Conservation (phyloP, 2,888 invertebrate genomes). For the Leptinotarsa juncta region DNA sequence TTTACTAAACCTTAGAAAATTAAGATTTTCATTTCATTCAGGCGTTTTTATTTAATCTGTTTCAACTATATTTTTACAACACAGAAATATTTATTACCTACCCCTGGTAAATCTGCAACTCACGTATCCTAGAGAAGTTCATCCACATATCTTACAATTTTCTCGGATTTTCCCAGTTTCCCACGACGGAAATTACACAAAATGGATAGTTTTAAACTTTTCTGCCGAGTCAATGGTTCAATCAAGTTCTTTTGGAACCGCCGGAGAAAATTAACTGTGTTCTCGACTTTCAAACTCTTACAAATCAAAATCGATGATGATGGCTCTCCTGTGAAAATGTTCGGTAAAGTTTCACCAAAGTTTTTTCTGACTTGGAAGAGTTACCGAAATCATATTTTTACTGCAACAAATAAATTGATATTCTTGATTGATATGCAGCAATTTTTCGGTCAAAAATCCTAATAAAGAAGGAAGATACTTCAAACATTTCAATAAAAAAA, state of each 20-base stretch:
- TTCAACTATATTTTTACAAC: too few species aligned
- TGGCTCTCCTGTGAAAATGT: conserved; percentile 29
- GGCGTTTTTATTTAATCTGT: too few species aligned
- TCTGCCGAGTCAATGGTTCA: conserved; percentile 42
- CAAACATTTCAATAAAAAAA: too few species aligned
- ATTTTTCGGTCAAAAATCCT: too few species aligned
- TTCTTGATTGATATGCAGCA: background rate
- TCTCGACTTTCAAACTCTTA: conserved; percentile 33
- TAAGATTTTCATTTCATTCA: too few species aligned
- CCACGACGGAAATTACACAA: conserved; percentile 16
- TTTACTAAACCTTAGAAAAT: too few species aligned
- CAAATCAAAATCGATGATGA: conserved; percentile 44
- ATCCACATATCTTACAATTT: background rate
- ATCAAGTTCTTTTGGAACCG: conserved; percentile 43
- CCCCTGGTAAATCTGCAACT: background rate
- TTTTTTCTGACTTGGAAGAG: background rate
- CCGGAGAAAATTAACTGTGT: conserved; percentile 37
- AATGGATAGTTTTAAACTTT: conserved; percentile 40
- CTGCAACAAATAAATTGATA: background rate
- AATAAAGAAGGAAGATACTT: too few species aligned
- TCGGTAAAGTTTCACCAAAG: conserved; percentile 20
- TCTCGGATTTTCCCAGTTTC: conserved; percentile 4
- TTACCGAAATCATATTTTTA: conserved; percentile 1
- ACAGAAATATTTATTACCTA: too few species aligned
- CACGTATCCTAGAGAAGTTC: background rate